Base-by-base conservation (phyloP, 2,888 invertebrate species). In the Tetramorium bicarinatum region DNA sequence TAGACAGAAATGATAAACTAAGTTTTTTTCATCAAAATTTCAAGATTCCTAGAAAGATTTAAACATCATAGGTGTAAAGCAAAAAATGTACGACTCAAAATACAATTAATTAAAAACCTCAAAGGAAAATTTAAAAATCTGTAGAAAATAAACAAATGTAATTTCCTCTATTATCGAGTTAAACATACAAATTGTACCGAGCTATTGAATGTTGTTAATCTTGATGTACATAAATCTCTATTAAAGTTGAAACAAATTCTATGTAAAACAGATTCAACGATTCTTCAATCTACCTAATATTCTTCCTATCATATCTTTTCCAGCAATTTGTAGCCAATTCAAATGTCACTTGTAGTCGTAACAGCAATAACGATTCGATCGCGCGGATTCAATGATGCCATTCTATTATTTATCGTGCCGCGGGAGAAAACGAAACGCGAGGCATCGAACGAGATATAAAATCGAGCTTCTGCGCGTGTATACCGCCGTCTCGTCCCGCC, bases 371-470 rank as follows among this genome's bases (percentile, higher is more conserved):
- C 41, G 9, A 47, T 47, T 44, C 38, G 34, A 38, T 59, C 15
- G 9, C 67, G 18, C 3, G 13, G 29, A 25, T 21, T 59, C 21
- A 34, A 41, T 59, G 11, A 69, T 8, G 21, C 74, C 59, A 77
- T 66, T 11, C 25, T 47, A 38, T 69, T 59, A 76, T 77, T 67
- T 54, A 72, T 80, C 25, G 4, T 21, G 21, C 44, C 15, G 18
- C 9, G n/a, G 11, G 21, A 61, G 3, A 41, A 69, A 25, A 74
- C 13, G n/a, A 34, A 77, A 77, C 21, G 11, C 52, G n/a, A 13
- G 7, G 41, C 41, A 54, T 74, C 64, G 34, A 54, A n/a, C 44
- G 21, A 47, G 6, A 25, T 56, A 29, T 44, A 54, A 44, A 76
- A n/a, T 44, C 61, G 59, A 1, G 67, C 69, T 75, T 81, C 47